phyloP scores from a whole-genome alignment of 1,140 invertebrate genomes.

The Drosophila grimshawi region DNA sequence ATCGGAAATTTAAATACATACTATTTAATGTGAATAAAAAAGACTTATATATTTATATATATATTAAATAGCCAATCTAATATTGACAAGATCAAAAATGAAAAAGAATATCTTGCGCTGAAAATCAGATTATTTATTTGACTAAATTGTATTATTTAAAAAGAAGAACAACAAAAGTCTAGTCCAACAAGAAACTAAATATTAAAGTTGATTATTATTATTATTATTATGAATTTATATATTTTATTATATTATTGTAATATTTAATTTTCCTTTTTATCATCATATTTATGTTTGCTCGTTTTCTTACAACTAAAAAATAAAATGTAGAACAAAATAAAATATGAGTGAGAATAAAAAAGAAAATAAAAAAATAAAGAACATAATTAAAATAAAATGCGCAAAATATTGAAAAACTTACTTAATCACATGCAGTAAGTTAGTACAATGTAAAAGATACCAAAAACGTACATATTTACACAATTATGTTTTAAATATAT shows the following conservation, averaged over 20 bases:
- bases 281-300: conserved; percentile 12
- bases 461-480: conserved; percentile 27
- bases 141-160: too few relatives aligned
- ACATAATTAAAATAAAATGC: conserved; percentile 25
- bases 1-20: conserved; percentile 31
- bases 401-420: conserved; percentile 45
- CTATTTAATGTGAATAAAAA: conserved; percentile 72
- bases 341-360: conserved; percentile 70
- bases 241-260: conserved; percentile 5
- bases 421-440: conserved; percentile 19
- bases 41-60: conserved; percentile 69
- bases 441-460: conserved; percentile 51
- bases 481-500: conserved; percentile 30
- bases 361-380: conserved; percentile 43
- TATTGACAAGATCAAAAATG: conserved; percentile 28
- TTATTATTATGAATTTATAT: not conserved
- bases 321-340: conserved; percentile 43
- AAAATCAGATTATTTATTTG: conserved; percentile 31
- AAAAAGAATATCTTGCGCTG: conserved; percentile 27
- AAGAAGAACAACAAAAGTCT: conserved; percentile 3
- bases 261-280: conserved; percentile 1
- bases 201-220: conserved; percentile 12
- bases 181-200: conserved; percentile 17
- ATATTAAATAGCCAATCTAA: conserved; percentile 51
- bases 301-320: conserved; percentile 28